Evolutionary conservation across 2,888 invertebrate genomes (phyloP), one percentile per base, ranked within the genome.

Genomic region (Erpobdella octoculata): DNA sequence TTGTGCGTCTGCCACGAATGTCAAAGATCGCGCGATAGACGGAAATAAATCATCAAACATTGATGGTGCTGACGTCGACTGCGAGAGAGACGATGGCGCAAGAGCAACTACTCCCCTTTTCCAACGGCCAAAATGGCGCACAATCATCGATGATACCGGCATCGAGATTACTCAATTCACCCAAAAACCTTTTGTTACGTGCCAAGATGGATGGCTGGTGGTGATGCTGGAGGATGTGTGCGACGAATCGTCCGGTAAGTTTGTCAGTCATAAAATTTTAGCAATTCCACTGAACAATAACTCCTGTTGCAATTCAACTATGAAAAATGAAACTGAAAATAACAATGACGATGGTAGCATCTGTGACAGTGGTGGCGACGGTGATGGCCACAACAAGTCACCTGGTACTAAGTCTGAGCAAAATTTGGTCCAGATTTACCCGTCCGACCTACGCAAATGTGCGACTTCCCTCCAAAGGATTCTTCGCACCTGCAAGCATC

Each of bases 131-230:
- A 21, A 53, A 15, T 62, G 62, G 62, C 21, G 9, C n/a, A n/a
- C 9, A n/a, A 28, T n/a, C 8, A 35, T 62, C 8, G 28, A n/a
- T n/a, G 31, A 33, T 18, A 62, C 62, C 68, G 77, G 78, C 2
- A 70, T 77, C 18, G 75, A 77, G 8, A 62, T 80, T 31, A 76
- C 77, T 36, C 78, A 75, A 70, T 74, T 81, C 31, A 75, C 79
- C 18, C 74, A 75, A 1, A 76, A 76, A 41, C 81, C 81, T 8
- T 80, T 80, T 71, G 73, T 81, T 36, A 81, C 82, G 0, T 73
- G 74, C 25, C 78, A 79, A 48, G 81, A 81, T 71, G 76, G 78
- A 38, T 80, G 77, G 71, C 75, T 82, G 33, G 79, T 82, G 0
- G 76, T 79, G 12, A 76, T 80, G n/a, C 79, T 80, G 1, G 81